Evolutionary conservation across 2,888 invertebrate species (phyloP), one percentile per base, ranked within the genome.

Genomic region (Boloria euphrosyne): DNA sequence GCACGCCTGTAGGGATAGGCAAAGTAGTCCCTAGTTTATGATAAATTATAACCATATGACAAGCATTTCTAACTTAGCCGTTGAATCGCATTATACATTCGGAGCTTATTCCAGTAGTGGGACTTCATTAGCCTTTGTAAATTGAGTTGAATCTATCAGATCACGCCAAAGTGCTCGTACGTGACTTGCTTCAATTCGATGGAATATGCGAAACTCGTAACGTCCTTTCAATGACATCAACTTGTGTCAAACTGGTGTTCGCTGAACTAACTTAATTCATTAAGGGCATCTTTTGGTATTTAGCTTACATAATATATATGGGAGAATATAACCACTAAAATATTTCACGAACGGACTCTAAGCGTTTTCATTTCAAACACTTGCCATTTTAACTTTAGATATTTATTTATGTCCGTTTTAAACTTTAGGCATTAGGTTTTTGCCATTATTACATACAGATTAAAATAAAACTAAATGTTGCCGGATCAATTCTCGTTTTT

Each of bases 111-210:
- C 66, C 67, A 66, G 62, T 67, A 73, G 70, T 71, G 66, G 59
- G 67, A 70, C 68, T 73, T 74, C 73, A 74, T 71, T 73, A 74
- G 74, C 69, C 69, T 67, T 73, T 73, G 73, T 72, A 75, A 76
- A 74, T 74, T 74, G 74, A 74, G 74, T 74, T 72, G 72, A 73
- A 71, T 75, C 73, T 74, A 74, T 74, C 74, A 74, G 73, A 76
- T 76, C 74, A 69, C 67, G 70, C 71, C 67, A 73, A 73, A 75
- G 74, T 75, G 75, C 68, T 73, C 52, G 71, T 73, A 76, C 76
- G 76, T 76, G 76, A 75, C 76, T 73, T 50, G 74, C 69, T 70
- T 74, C 62, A 64, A 69, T 65, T 68, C 70, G 53, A 68, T 66
- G 67, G 73, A 70, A 71, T 72, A 74, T 74, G 75, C 70, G 71